These are phyloP conservation scores for Smittia sp. DNA, from an alignment of 2,888 invertebrate species.

Conservation along the genomic window DNA sequence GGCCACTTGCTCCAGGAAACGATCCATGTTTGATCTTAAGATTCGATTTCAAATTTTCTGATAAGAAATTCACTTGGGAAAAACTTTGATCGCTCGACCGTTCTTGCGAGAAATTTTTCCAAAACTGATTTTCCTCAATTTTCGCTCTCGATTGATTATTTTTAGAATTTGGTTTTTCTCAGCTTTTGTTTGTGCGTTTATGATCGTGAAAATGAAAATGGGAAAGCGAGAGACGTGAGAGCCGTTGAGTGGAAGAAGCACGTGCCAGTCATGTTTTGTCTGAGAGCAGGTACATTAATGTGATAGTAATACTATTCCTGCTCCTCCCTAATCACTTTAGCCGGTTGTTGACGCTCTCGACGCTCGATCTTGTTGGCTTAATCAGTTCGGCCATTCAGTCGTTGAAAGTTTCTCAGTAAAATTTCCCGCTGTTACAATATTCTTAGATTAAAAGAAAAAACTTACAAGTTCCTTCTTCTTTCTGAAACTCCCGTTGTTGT, in stretches of 20 bases:
- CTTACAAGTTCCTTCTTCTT: slow-evolving; percentile 53
- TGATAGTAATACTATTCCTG: too few relatives aligned
- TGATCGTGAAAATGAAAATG: slow-evolving; percentile 17
- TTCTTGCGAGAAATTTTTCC: slow-evolving; percentile 19
- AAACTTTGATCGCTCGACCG: neutral
- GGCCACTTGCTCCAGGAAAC: slow-evolving; percentile 81
- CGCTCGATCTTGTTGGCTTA: too few relatives aligned
- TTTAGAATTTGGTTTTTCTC: slow-evolving; percentile 30
- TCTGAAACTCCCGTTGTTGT: slow-evolving; percentile 48
- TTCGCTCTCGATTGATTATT: slow-evolving; percentile 22
- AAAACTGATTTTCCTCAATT: slow-evolving; percentile 28
- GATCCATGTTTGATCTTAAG: slow-evolving; percentile 2
- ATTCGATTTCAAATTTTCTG: neutral
- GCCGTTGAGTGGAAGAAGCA: too few relatives aligned
- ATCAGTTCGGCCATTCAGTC: too few relatives aligned
- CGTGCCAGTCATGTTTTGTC: too few relatives aligned
- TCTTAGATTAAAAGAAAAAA: too few relatives aligned
- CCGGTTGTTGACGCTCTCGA: too few relatives aligned
- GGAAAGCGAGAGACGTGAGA: too few relatives aligned
- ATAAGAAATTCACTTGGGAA: neutral
- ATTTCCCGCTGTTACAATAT: too few relatives aligned
- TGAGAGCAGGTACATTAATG: too few relatives aligned
- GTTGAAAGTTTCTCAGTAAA: too few relatives aligned
- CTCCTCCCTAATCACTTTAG: too few relatives aligned
- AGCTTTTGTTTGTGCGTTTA: slow-evolving; percentile 11